Percentiles rank a stretch among this genome's conserved stretches.
Evolutionary conservation across 2,797 vertebrate genomes (phyloP).

Genomic region (Thaleichthys pacificus): DNA sequence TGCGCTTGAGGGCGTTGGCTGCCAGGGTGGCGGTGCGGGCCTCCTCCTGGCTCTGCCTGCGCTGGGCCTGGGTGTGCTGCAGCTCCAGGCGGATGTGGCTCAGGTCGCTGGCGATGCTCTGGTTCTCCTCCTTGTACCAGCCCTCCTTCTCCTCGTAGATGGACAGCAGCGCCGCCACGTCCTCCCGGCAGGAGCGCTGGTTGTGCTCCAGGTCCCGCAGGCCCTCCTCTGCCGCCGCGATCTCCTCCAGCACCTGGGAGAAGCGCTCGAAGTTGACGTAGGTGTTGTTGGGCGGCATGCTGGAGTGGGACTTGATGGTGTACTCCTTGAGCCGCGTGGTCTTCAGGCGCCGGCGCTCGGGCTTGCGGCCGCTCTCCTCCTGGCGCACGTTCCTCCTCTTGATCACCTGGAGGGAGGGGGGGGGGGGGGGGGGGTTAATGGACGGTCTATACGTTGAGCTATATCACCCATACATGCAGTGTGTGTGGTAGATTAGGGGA

Average conservation of each 20-base stretch:
- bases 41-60: conserved; percentile 91
- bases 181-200: conserved; percentile 87
- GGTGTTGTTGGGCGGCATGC: conserved; percentile 99
- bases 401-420: conserved; percentile 79
- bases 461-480: too few species aligned
- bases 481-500: not conserved
- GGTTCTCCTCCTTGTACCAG: conserved; percentile 95
- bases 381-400: conserved; percentile 91
- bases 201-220: conserved; percentile 86
- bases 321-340: conserved; percentile 97
- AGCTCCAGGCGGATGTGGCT: conserved; percentile 88
- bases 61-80: conserved; percentile 82
- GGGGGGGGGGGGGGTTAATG: not conserved
- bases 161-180: conserved; percentile 88
- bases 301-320: conserved; percentile 98
- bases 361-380: conserved; percentile 86
- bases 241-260: conserved; percentile 94
- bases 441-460: not conserved
- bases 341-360: conserved; percentile 91
- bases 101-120: conserved; percentile 87
- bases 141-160: conserved; percentile 96
- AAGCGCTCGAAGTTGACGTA: conserved; percentile 98
- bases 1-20: conserved; percentile 86
- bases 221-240: conserved; percentile 86
- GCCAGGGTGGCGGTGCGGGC: conserved; percentile 77